These are phyloP conservation scores for Bradypodion pumilum DNA, from an alignment of 2,797 vertebrate genomes.

Conservation along the genomic window DNA sequence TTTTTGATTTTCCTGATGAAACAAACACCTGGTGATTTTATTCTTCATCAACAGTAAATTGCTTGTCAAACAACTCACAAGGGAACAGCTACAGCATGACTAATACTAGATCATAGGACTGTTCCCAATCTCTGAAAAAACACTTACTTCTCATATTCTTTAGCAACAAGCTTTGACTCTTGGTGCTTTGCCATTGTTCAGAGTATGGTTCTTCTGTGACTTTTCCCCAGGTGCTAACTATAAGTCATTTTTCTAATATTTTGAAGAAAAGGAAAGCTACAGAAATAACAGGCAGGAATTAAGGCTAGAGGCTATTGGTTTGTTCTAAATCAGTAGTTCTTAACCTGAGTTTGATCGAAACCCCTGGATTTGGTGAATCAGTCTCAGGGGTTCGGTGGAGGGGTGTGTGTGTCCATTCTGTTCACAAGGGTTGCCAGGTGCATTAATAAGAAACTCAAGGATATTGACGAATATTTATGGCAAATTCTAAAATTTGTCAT, in stretches of 20 bases:
- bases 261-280: too few species aligned
- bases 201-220: constrained; percentile 1
- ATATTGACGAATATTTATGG: too few species aligned
- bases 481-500: too few species aligned
- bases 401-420: too few species aligned
- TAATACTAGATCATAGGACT: constrained; percentile 43
- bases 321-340: constrained; percentile 1
- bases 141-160: constrained; percentile 21
- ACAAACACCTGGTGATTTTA: constrained; percentile 57
- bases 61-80: constrained; percentile 48
- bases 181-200: background rate
- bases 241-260: background rate
- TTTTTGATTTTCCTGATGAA: constrained; percentile 39
- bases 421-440: too few species aligned
- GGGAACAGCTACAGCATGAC: constrained; percentile 26
- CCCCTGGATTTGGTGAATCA: too few species aligned
- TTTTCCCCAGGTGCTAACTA: constrained; percentile 24
- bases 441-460: too few species aligned
- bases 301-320: background rate
- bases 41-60: constrained; percentile 40
- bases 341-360: too few species aligned
- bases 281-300: constrained; percentile 18
- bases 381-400: too few species aligned
- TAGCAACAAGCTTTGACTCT: constrained; percentile 19
- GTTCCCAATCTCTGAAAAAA: constrained; percentile 21